Percentiles rank a stretch among this genome's conserved stretches.
These are phyloP conservation scores for Microtus pennsylvanicus DNA, from an alignment of 2,113 vertebrate genomes.

Conservation along the genomic window DNA sequence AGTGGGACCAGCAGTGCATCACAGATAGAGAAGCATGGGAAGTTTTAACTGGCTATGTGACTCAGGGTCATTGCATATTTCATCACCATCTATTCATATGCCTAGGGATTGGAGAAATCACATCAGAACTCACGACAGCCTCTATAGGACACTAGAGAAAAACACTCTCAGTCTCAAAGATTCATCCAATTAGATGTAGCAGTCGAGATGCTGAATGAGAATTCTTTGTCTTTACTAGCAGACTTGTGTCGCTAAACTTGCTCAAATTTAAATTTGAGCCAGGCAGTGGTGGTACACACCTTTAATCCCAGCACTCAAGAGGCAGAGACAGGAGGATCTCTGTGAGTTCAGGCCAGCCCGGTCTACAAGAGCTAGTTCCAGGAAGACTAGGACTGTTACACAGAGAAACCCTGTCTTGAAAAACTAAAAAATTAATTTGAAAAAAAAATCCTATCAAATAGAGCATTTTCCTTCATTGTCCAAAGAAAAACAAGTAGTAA, in stretches of 20 bases:
- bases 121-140: too few species aligned
- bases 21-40: not conserved
- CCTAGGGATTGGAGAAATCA: not conserved
- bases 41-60: not conserved
- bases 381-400: too few species aligned
- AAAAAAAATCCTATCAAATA: not conserved
- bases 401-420: too few species aligned
- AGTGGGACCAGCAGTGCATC: not conserved
- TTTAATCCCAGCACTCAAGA: too few species aligned
- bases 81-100: not conserved
- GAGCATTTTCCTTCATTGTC: not conserved
- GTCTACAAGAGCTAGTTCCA: too few species aligned
- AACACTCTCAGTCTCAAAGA: not conserved
- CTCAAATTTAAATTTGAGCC: too few species aligned
- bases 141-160: not conserved
- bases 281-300: too few species aligned
- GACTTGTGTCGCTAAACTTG: not conserved
- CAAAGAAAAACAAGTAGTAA: conserved; percentile 13
- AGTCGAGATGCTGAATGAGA: not conserved
- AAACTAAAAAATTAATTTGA: not conserved
- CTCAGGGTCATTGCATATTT: not conserved
- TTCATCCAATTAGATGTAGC: not conserved
- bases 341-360: too few species aligned
- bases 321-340: too few species aligned
- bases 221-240: not conserved